Percentiles rank a stretch among this genome's conserved stretches.
These are phyloP conservation scores for Lordiphosa collinella DNA, from an alignment of 1,140 invertebrate genomes.

Conservation along the genomic window DNA sequence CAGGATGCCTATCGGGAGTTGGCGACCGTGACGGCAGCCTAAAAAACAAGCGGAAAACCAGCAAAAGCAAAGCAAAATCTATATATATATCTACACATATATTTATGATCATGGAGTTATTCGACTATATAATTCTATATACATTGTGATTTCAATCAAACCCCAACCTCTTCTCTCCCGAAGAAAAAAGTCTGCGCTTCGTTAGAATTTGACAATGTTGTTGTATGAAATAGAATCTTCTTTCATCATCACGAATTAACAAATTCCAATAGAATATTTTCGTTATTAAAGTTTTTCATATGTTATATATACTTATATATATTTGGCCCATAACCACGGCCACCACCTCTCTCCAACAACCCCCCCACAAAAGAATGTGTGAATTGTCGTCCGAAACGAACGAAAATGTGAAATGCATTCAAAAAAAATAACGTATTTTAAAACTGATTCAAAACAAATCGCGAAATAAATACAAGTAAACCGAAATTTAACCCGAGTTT, in stretches of 20 bases:
- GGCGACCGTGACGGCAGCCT: constrained; percentile 36
- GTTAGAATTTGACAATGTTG: constrained; percentile 58
- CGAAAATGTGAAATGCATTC: constrained; percentile 54
- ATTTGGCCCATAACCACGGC: constrained; percentile 44
- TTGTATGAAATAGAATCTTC: constrained; percentile 39
- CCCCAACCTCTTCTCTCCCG: constrained; percentile 51
- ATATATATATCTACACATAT: constrained; percentile 30
- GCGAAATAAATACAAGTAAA: constrained; percentile 44
- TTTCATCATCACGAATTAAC: constrained; percentile 34
- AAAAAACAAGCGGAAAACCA: constrained; percentile 7
- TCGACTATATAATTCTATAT: constrained; percentile 49
- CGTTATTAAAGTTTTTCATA: constrained; percentile 49
- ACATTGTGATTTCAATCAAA: constrained; percentile 72
- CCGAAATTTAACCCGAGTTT: constrained; percentile 1
- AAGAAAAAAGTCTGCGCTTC: constrained; percentile 61
- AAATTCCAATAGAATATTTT: constrained; percentile 66
- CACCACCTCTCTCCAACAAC: constrained; percentile 22
- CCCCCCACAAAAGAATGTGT: constrained; percentile 17
- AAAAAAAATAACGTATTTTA: constrained; percentile 55
- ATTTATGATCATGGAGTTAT: constrained; percentile 36
- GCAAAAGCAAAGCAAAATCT: constrained; percentile 6
- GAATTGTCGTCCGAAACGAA: constrained; percentile 47
- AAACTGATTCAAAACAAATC: constrained; percentile 34
- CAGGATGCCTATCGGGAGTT: constrained; percentile 83
- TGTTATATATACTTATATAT: constrained; percentile 45